Evolutionary conservation across 2,797 vertebrate species (phyloP).

Genomic region (Gymnoscopelus microlampas): DNA sequence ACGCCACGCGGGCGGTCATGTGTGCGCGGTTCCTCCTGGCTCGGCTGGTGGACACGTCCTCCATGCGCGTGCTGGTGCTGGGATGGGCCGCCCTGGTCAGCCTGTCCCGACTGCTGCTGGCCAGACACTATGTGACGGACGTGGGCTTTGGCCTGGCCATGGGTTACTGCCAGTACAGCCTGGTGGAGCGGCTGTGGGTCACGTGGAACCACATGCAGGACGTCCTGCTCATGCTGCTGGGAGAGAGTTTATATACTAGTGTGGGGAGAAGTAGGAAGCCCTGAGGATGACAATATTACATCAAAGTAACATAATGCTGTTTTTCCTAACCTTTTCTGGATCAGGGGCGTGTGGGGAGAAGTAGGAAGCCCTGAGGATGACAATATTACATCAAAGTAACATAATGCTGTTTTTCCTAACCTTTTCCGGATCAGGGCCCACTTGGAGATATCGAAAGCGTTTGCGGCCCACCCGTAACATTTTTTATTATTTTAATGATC

Average conservation of each 20-base stretch:
- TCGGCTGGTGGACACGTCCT: slow-evolving; percentile 87
- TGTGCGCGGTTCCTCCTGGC: slow-evolving; percentile 88
- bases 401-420: no score
- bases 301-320: no score
- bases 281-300: no score
- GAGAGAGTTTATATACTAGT: slow-evolving; percentile 11
- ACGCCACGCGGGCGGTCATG: slow-evolving; percentile 89
- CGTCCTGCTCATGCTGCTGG: slow-evolving; percentile 57
- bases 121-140: slow-evolving; percentile 92
- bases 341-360: no score
- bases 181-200: slow-evolving; percentile 90
- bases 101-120: slow-evolving; percentile 89
- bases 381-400: no score
- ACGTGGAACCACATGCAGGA: slow-evolving; percentile 81
- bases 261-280: no score
- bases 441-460: no score
- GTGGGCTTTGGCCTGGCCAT: slow-evolving; percentile 88
- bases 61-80: slow-evolving; percentile 86
- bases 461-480: no score
- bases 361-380: no score
- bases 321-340: no score
- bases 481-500: no score
- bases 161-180: slow-evolving; percentile 88
- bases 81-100: slow-evolving; percentile 88
- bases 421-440: no score